These are phyloP conservation scores for Metopia argyrocephala DNA, from an alignment of 2,888 invertebrate species.

Conservation along the genomic window DNA sequence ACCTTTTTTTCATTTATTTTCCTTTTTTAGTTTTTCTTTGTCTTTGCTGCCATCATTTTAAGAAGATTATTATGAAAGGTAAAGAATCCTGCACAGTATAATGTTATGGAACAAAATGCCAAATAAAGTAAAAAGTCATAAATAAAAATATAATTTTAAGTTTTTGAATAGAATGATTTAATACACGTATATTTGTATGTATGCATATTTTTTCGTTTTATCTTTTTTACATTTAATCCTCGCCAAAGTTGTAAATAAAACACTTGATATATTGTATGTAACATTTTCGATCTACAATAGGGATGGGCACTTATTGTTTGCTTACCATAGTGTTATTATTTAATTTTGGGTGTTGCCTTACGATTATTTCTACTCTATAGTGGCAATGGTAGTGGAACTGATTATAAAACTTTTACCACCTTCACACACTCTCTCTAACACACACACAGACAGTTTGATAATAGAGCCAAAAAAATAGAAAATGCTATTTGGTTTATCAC, in stretches of 20 bases:
- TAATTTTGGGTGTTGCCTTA: not conserved
- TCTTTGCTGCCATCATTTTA: constrained; percentile 3
- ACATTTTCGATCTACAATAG: not conserved
- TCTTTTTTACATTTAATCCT: not conserved
- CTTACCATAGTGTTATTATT: not conserved
- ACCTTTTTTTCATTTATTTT: constrained; percentile 14
- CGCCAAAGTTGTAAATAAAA: constrained; percentile 52
- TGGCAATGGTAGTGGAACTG: not conserved
- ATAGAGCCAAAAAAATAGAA: no score
- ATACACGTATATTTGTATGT: constrained; percentile 7
- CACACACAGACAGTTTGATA: no score
- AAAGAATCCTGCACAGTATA: constrained; percentile 33
- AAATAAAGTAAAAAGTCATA: not conserved
- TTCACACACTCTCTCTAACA: not conserved
- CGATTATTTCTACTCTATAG: not conserved
- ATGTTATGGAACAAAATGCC: constrained; percentile 10
- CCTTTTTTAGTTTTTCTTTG: constrained; percentile 3
- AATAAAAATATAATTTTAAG: not conserved
- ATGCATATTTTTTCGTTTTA: constrained; percentile 26
- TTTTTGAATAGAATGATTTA: not conserved
- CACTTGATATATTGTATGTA: constrained; percentile 39
- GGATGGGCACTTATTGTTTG: not conserved
- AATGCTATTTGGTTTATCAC: no score
- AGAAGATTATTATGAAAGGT: constrained; percentile 45
- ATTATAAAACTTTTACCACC: constrained; percentile 35